Percentiles rank a stretch among this genome's conserved stretches.
phyloP scores from a whole-genome alignment of 2,888 invertebrate species.

The Epiblema foenella region DNA sequence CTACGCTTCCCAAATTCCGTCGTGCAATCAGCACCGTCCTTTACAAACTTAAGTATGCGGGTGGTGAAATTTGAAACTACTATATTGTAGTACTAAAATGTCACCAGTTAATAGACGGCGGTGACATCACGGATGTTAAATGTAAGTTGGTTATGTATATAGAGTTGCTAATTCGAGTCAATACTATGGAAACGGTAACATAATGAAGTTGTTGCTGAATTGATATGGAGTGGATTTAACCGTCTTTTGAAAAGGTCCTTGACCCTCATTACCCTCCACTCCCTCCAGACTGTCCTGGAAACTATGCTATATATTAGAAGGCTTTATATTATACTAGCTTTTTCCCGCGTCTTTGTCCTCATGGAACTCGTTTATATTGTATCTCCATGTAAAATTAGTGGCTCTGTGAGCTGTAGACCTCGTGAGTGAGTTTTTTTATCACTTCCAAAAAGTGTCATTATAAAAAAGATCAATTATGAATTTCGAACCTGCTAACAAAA shows the following conservation, averaged over 20 bases:
- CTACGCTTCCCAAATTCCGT: constrained; percentile 36
- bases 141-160: constrained; percentile 30
- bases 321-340: too few relatives aligned
- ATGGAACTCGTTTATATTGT: too few relatives aligned
- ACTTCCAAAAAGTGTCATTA: too few relatives aligned
- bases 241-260: constrained; percentile 1
- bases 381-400: too few relatives aligned
- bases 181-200: constrained; percentile 66
- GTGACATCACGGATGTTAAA: constrained; percentile 12
- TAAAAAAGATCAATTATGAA: too few relatives aligned
- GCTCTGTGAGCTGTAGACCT: too few relatives aligned
- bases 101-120: neutral
- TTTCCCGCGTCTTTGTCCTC: too few relatives aligned
- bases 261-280: neutral
- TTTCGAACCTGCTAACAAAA: too few relatives aligned
- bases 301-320: too few relatives aligned
- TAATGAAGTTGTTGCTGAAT: constrained; percentile 54
- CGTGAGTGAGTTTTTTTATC: too few relatives aligned
- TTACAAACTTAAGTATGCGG: constrained; percentile 18
- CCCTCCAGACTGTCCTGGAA: neutral
- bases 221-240: constrained; percentile 45
- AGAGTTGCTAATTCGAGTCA: constrained; percentile 55
- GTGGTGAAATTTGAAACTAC: constrained; percentile 11
- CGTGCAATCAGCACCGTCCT: constrained; percentile 46
- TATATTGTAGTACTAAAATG: neutral